phyloP scores from a whole-genome alignment of 2,888 invertebrate species.

The Hartigia nigra region DNA sequence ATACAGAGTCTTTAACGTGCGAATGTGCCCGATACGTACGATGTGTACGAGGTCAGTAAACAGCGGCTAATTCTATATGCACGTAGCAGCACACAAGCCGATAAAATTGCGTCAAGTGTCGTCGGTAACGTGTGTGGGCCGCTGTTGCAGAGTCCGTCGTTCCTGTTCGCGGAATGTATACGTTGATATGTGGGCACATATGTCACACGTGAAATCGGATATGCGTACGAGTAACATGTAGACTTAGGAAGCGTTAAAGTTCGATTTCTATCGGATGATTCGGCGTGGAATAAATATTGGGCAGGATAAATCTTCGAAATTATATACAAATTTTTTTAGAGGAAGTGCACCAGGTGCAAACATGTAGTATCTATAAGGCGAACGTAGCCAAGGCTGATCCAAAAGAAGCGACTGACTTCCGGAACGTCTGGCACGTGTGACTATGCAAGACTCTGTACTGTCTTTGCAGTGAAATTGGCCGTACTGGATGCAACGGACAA shows the following conservation, averaged over 20 bases:
- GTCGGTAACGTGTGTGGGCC: conserved; percentile 45
- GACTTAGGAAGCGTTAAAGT: neutral
- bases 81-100: conserved; percentile 55
- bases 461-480: conserved; percentile 38
- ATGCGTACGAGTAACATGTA: neutral
- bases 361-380: neutral
- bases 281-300: neutral
- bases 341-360: neutral
- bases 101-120: conserved; percentile 56
- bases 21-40: conserved; percentile 21
- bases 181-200: neutral
- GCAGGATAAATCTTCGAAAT: neutral
- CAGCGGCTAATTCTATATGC: conserved; percentile 58
- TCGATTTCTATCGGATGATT: neutral
- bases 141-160: conserved; percentile 37
- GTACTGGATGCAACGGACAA: conserved; percentile 28
- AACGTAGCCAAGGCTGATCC: neutral
- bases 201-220: neutral
- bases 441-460: neutral
- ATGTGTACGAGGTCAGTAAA: conserved; percentile 55
- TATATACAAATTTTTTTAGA: neutral
- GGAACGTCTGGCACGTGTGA: neutral
- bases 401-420: neutral
- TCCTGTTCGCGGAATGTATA: conserved; percentile 17
- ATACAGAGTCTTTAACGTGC: neutral